phyloP scores from a whole-genome alignment of 2,113 vertebrate species.

The Xenopus laevis region DNA sequence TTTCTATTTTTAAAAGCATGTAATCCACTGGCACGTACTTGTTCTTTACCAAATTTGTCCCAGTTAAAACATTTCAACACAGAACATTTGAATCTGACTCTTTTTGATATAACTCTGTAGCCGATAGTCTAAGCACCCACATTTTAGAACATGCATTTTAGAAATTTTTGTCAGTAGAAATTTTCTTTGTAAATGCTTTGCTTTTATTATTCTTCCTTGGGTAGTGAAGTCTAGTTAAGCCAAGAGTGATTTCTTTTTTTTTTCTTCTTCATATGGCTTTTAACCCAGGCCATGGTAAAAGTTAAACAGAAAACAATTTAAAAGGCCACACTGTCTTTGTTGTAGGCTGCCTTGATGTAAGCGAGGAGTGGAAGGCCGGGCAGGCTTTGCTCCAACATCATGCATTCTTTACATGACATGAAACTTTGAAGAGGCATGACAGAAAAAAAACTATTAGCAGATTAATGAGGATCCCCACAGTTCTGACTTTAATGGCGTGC shows the following conservation, averaged over 20 bases:
- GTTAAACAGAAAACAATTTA: conserved; percentile 50
- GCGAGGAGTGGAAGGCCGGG: conserved; percentile 55
- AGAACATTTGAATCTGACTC: too few relatives aligned
- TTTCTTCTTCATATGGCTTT: conserved; percentile 45
- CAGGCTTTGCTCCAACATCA: conserved; percentile 45
- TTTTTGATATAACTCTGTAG: too few relatives aligned
- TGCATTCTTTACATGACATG: conserved; percentile 63
- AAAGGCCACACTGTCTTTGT: conserved; percentile 61
- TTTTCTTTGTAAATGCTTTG: not conserved
- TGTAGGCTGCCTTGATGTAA: conserved; percentile 51
- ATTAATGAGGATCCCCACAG: conserved; percentile 70
- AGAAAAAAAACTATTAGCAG: conserved; percentile 71
- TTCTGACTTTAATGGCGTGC: conserved; percentile 64
- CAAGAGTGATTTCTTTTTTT: conserved; percentile 50
- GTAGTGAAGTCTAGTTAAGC: conserved; percentile 54
- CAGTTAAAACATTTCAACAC: too few relatives aligned
- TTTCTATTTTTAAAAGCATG: too few relatives aligned
- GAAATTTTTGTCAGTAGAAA: conserved; percentile 3
- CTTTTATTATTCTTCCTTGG: conserved; percentile 22
- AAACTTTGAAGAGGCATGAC: conserved; percentile 60
- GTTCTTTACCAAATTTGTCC: too few relatives aligned
- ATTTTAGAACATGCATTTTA: too few relatives aligned
- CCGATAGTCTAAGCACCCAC: too few relatives aligned
- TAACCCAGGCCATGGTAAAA: not conserved
- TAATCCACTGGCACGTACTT: too few relatives aligned